Base-by-base conservation (phyloP, 2,797 vertebrate species). In the Pogonophryne albipinna region DNA sequence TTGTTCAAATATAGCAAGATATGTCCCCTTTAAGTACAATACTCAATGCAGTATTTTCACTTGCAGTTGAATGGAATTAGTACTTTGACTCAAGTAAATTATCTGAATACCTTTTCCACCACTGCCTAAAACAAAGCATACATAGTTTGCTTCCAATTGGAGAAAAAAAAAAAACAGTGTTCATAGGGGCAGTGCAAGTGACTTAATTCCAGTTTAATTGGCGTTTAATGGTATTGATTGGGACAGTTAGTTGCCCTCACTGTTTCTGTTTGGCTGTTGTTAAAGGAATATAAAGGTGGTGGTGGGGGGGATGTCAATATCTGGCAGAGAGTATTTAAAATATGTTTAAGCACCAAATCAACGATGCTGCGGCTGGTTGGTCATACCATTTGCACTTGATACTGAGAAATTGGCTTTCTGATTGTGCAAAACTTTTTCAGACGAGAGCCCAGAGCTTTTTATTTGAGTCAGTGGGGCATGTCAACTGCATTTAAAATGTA, bases 261-360 rank as follows among this genome's bases (percentile, higher is more conserved):
- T 76, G n/a, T 53, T 74, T 71, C 41, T 53, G 57, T 61, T 60
- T 46, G 70, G 34, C 56, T 46, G 55, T 16, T 19, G 66, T 4
- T 19, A 42, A 59, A 45, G 45, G 68, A 55, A 49, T 51, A 56
- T 55, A 11, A 71, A 34, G 38, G 10, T 0, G 46, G 23, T 27
- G 27, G 27, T 27, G 27, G 27, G 6, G 3, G 0, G 38, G 19
- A 4, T 50, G 66, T 74, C 64, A 20, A 41, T 56, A 38, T 52
- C 52, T 73, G 56, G 59, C 66, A 76, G 15, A 57, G 19, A 31
- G 31, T 66, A 49, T 1, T 52, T 20, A 56, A 44, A 77, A 10
- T 23, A 12, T 51, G 20, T n/a, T 13, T 51, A 47, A 16, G 11
- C 47, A 14, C n/a, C 34, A 38, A 38, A 13, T 59, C 44, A 67